Percentiles rank a stretch among this genome's conserved stretches.
Evolutionary conservation across 2,888 invertebrate genomes (phyloP).

Genomic region (Petrolisthes manimaculis): DNA sequence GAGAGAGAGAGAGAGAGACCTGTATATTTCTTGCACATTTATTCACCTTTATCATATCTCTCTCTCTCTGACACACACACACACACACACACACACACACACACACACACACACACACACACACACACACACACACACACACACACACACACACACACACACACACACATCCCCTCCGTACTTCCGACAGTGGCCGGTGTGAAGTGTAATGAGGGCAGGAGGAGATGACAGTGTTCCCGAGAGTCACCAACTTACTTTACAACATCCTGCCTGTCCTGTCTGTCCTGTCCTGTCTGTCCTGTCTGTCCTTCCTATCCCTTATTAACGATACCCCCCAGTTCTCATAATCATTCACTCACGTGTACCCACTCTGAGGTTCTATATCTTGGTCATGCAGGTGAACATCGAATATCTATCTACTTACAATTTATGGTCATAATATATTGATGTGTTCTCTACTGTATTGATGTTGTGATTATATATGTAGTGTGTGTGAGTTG

Average conservation of each 20-base stretch:
- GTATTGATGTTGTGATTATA: too few relatives aligned
- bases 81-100: not conserved
- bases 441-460: too few relatives aligned
- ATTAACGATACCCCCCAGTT: too few relatives aligned
- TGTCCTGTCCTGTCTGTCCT: too few relatives aligned
- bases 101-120: not conserved
- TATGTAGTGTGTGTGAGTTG: too few relatives aligned
- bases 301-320: too few relatives aligned
- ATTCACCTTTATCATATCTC: not conserved
- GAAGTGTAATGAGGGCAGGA: not conserved
- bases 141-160: not conserved
- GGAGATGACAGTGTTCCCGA: not conserved
- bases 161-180: not conserved
- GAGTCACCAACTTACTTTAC: not conserved
- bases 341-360: too few relatives aligned
- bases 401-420: too few relatives aligned
- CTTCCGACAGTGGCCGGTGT: not conserved
- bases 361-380: too few relatives aligned
- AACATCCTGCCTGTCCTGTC: not conserved
- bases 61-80: not conserved
- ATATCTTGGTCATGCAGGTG: too few relatives aligned
- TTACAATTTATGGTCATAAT: too few relatives aligned
- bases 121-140: not conserved
- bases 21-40: conserved; percentile 3
- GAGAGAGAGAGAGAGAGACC: too few relatives aligned